Conservation (phyloP, 2,888 invertebrate genomes). For the Metalampra italica region DNA sequence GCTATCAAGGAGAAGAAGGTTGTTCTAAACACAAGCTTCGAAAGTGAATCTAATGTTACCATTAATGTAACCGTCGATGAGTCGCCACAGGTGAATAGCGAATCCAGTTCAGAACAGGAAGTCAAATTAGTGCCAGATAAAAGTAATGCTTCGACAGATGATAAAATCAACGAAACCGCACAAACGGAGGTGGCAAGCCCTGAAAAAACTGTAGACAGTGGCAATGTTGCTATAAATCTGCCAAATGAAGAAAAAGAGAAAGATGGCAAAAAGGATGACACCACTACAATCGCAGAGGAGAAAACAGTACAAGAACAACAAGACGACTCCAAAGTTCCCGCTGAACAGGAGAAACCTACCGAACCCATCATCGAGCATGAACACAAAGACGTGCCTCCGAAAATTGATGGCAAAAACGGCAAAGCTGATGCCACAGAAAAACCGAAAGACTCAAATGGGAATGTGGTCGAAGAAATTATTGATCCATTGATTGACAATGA, state of each 20-base stretch:
- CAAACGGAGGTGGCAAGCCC: slow-evolving; percentile 37
- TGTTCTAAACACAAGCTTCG: slow-evolving; percentile 81
- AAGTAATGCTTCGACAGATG: slow-evolving; percentile 46
- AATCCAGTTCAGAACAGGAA: slow-evolving; percentile 55
- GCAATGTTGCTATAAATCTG: slow-evolving; percentile 40
- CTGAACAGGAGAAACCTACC: slow-evolving; percentile 36
- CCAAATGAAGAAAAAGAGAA: slow-evolving; percentile 44
- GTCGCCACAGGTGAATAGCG: slow-evolving; percentile 46
- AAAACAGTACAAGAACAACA: slow-evolving; percentile 33
- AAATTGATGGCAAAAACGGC: slow-evolving; percentile 46
- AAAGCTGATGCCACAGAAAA: slow-evolving; percentile 49
- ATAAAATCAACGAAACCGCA: slow-evolving; percentile 50
- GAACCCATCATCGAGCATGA: slow-evolving; percentile 40
- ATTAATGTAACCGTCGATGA: slow-evolving; percentile 65
- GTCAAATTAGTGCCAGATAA: slow-evolving; percentile 53
- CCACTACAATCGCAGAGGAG: slow-evolving; percentile 37
- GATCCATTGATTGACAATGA: slow-evolving; percentile 68
- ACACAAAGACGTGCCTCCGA: slow-evolving; percentile 38
- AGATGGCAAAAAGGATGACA: slow-evolving; percentile 45
- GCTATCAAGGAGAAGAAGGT: slow-evolving; percentile 83
- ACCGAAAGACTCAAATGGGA: slow-evolving; percentile 40
- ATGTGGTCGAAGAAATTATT: slow-evolving; percentile 42
- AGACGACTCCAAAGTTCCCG: slow-evolving; percentile 25
- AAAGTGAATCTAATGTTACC: slow-evolving; percentile 70
- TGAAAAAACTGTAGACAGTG: slow-evolving; percentile 39